Evolutionary conservation across 1,140 invertebrate species (phyloP).

Genomic region (Tetramorium alpestre): DNA sequence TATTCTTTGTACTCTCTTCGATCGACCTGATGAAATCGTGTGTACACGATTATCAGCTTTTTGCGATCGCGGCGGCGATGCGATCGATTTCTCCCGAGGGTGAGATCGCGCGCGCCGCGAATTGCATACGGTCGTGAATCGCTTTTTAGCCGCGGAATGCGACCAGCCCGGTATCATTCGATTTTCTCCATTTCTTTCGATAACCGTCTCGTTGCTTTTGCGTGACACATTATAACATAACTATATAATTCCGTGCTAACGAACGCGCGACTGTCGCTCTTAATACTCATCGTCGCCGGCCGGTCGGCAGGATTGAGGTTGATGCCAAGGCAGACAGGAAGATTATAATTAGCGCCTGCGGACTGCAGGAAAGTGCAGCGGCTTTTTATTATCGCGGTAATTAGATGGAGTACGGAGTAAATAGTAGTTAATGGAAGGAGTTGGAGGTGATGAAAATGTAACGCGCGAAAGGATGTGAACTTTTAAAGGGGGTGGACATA

Average conservation of each 20-base stretch:
- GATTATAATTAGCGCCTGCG: slow-evolving; percentile 43
- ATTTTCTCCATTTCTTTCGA: slow-evolving; percentile 57
- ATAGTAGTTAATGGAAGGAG: slow-evolving; percentile 18
- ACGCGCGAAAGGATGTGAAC: neutral
- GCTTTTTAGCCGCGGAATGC: slow-evolving; percentile 37
- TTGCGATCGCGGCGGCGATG: neutral
- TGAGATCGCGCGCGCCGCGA: slow-evolving; percentile 2
- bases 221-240: neutral
- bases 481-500: neutral
- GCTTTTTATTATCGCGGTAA: slow-evolving; percentile 35
- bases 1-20: neutral
- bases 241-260: slow-evolving; percentile 3
- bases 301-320: slow-evolving; percentile 26
- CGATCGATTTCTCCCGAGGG: slow-evolving; percentile 32
- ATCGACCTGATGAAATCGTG: neutral
- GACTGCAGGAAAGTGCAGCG: slow-evolving; percentile 5
- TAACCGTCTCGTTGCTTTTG: neutral
- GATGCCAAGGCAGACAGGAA: slow-evolving; percentile 47
- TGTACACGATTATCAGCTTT: slow-evolving; percentile 3
- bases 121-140: neutral
- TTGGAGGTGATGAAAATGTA: slow-evolving; percentile 23
- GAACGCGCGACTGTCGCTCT: slow-evolving; percentile 31
- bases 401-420: slow-evolving; percentile 31
- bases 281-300: neutral
- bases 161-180: slow-evolving; percentile 20